Evolutionary conservation across 2,113 vertebrate species (phyloP), one percentile per base, ranked within the genome.

Genomic region (Mastomys coucha): DNA sequence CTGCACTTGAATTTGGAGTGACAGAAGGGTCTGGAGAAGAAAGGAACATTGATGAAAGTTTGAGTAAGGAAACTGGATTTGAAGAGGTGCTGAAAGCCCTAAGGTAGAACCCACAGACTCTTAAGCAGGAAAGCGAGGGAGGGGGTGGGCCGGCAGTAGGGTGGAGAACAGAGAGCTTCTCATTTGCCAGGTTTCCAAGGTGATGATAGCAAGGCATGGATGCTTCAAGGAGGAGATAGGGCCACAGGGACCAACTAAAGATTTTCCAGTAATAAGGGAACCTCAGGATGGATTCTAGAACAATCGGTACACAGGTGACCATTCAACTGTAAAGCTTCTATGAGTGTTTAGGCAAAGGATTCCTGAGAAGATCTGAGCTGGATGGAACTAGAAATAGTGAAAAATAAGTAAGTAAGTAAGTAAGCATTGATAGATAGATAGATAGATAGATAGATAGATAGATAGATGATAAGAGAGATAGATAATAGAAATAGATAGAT

Each of bases 281-380:
- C 22, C 12, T 86, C 42, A 94, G 81, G 65, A 81, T 56, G 69
- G 67, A 82, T 95, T 75, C 88, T 58, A 87, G 39, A 89, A 93
- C 2, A 13, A 42, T 63, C 60, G 24, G 72, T 49, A 1, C 22
- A 45, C 67, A 56, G 88, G 91, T 31, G 39, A 60, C 19, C 39
- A 87, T 51, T 82, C 63, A 76, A 86, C 67, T 69, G 36, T 45
- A 81, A 95, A 96, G 58, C 24, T 76, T 60, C 76, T 82, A 14
- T 53, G 53, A 31, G 49, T 33, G 28, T 70, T 89, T 58, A 89
- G 72, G 77, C 24, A 77, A 95, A 96, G 20, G 45, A 36, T 91
- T 17, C n/a, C 22, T 39, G 56, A 42, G 20, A 81, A 95, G 39
- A 36, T 49, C 81, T 95, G 70, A 84, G 70, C 8, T 51, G 80